A percentile compares a stretch with the other conserved stretches of the same genome.
Evolutionary conservation across 2,888 invertebrate genomes (phyloP).

Genomic region (Notodromas monacha): DNA sequence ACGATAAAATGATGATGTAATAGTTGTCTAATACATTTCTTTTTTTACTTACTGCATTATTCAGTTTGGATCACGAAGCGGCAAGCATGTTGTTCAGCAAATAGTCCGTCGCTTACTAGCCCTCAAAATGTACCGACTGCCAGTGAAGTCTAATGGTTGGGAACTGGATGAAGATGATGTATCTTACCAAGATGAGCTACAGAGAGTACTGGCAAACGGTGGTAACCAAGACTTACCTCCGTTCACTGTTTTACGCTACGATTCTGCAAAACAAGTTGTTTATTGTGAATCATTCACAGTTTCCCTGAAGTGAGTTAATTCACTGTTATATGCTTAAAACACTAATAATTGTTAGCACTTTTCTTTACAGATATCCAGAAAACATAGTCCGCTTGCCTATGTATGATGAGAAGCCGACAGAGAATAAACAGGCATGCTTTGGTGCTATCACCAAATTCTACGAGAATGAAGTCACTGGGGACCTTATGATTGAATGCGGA

Average conservation of each 20-base stretch:
- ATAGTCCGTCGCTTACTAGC: slow-evolving; percentile 4
- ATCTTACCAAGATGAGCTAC: slow-evolving; percentile 4
- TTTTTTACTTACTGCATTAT: slow-evolving; percentile 4
- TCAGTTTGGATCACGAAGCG: slow-evolving; percentile 4
- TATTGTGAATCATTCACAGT: slow-evolving; percentile 4
- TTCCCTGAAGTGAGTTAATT: slow-evolving; percentile 4
- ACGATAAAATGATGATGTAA: slow-evolving; percentile 4
- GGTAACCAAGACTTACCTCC: slow-evolving; percentile 4
- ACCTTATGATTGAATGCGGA: slow-evolving; percentile 4
- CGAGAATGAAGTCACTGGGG: slow-evolving; percentile 4
- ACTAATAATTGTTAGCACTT: slow-evolving; percentile 4
- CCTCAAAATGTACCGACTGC: slow-evolving; percentile 4
- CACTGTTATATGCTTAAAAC: slow-evolving; percentile 4
- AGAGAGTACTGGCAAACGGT: slow-evolving; percentile 4
- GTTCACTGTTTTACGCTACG: slow-evolving; percentile 4
- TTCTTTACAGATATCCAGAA: slow-evolving; percentile 4
- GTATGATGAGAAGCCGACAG: slow-evolving; percentile 4
- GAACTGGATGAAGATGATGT: slow-evolving; percentile 4
- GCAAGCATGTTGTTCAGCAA: slow-evolving; percentile 4
- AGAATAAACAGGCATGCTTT: slow-evolving; percentile 4
- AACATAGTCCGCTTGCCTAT: slow-evolving; percentile 4
- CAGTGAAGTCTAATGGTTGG: slow-evolving; percentile 4
- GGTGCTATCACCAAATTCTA: slow-evolving; percentile 4
- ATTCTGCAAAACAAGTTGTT: slow-evolving; percentile 4
- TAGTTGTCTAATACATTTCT: slow-evolving; percentile 4